A percentile compares a stretch with the other conserved stretches of the same genome.
Evolutionary conservation across 2,113 vertebrate genomes (phyloP).

Genomic region (Cephalopterus ornatus): DNA sequence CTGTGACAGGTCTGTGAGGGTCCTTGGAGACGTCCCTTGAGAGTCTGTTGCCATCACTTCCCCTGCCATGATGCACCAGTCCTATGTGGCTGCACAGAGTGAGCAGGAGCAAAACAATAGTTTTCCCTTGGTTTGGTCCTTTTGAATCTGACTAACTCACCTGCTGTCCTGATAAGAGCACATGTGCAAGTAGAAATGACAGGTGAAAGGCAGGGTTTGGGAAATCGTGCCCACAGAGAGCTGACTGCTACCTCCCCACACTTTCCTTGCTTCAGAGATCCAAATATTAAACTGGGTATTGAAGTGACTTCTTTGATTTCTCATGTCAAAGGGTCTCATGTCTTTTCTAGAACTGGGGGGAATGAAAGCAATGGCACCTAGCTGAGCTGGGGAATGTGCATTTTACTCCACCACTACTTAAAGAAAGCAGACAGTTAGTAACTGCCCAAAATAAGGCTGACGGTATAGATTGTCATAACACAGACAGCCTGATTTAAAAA

Average conservation of each 20-base stretch:
- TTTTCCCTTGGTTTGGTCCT: neutral
- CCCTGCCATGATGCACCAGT: neutral
- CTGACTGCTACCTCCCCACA: neutral
- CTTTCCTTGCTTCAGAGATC: neutral
- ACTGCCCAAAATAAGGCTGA: neutral
- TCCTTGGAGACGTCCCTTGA: neutral
- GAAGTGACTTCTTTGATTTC: neutral
- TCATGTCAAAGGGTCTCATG: neutral
- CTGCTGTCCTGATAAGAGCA: neutral
- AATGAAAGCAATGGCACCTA: neutral
- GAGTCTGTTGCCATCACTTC: neutral
- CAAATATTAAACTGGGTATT: neutral
- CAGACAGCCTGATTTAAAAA: neutral
- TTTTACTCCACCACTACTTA: neutral
- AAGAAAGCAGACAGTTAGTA: neutral
- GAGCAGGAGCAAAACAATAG: neutral
- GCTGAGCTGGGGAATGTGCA: neutral
- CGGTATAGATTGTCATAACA: neutral
- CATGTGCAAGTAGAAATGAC: neutral
- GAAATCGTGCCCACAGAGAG: neutral
- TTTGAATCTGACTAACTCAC: neutral
- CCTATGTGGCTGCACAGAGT: accelerated
- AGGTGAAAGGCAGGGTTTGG: neutral
- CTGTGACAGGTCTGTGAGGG: neutral
- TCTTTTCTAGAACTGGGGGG: neutral